phyloP scores from a whole-genome alignment of 2,797 vertebrate genomes.

The Pteropus rufus region DNA sequence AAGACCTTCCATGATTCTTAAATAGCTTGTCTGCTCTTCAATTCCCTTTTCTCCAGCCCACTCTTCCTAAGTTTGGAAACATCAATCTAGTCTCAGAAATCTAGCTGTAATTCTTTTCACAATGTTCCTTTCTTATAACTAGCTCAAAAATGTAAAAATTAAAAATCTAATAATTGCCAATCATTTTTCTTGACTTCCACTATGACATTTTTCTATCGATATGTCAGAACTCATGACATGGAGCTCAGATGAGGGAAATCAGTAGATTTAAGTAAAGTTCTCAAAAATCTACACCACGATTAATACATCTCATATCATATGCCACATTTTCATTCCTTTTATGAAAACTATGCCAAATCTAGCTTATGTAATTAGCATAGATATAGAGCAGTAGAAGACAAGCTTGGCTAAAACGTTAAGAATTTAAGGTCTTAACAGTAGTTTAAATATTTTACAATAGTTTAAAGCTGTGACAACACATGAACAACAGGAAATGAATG shows the following conservation, averaged over 20 bases:
- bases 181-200: neutral
- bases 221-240: neutral
- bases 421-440: neutral
- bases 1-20: neutral
- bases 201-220: neutral
- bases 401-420: neutral
- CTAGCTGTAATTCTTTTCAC: neutral
- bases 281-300: neutral
- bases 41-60: neutral
- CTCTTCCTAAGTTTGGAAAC: neutral
- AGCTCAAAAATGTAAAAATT: neutral
- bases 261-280: neutral
- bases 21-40: neutral
- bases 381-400: neutral
- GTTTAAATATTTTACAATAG: neutral
- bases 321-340: neutral
- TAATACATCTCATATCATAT: neutral
- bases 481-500: neutral
- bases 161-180: neutral
- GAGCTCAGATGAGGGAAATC: neutral
- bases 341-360: neutral
- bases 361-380: neutral
- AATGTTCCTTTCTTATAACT: neutral
- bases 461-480: neutral
- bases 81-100: neutral